These are phyloP conservation scores for Pollicipes pollicipes DNA, from an alignment of 1,140 invertebrate species.

Conservation along the genomic window DNA sequence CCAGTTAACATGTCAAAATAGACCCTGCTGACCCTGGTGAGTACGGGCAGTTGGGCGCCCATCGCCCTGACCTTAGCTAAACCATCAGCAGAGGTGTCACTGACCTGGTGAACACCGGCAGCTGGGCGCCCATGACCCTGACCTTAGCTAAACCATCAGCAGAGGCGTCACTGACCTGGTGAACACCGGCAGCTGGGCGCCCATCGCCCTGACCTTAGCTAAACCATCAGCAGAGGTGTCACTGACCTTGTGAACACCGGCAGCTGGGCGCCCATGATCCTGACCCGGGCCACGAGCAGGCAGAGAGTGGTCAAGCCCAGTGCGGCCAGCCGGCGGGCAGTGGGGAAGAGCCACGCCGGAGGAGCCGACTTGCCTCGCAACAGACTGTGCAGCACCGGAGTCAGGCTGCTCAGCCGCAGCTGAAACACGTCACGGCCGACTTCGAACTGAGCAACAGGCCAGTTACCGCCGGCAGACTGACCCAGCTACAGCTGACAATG, in stretches of 20 bases:
- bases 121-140: conserved; percentile 85
- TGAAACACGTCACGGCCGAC: background rate
- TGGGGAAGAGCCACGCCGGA: conserved; percentile 48
- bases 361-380: conserved; percentile 38
- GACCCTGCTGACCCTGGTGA: too few species aligned
- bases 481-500: too few species aligned
- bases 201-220: conserved; percentile 49
- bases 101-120: conserved; percentile 83
- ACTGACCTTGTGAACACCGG: conserved; percentile 76
- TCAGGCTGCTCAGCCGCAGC: background rate
- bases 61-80: too few species aligned
- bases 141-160: conserved; percentile 64
- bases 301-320: too few species aligned
- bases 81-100: too few species aligned
- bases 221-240: too few species aligned
- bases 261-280: conserved; percentile 88
- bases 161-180: conserved; percentile 58
- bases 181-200: conserved; percentile 54
- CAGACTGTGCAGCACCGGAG: conserved; percentile 2
- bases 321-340: too few species aligned
- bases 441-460: too few species aligned
- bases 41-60: conserved; percentile 51
- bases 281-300: too few species aligned
- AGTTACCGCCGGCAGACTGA: too few species aligned
- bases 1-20: too few species aligned